phyloP scores from a whole-genome alignment of 2,888 invertebrate genomes.

The Ormyrus rosae region DNA sequence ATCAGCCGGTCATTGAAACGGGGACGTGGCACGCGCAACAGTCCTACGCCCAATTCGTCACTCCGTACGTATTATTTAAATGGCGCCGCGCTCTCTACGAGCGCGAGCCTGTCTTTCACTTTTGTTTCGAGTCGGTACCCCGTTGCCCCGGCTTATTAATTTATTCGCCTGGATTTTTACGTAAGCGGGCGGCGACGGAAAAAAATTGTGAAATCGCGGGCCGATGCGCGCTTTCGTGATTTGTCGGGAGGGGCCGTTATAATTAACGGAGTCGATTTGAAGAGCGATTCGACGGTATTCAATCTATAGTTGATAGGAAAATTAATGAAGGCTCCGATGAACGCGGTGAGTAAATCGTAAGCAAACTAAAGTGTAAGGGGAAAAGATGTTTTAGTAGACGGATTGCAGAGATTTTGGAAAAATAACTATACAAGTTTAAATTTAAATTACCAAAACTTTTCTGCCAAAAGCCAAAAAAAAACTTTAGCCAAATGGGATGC shows the following conservation, averaged over 20 bases:
- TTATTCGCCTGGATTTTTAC: neutral
- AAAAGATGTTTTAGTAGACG: neutral
- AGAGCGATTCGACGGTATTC: too few species aligned
- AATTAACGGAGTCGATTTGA: too few species aligned
- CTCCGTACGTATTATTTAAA: neutral
- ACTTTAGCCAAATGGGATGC: too few species aligned
- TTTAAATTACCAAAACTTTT: too few species aligned
- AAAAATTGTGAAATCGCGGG: slow-evolving; percentile 15
- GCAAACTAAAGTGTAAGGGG: too few species aligned
- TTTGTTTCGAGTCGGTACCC: neutral
- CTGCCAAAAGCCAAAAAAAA: too few species aligned
- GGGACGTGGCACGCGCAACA: slow-evolving; percentile 54
- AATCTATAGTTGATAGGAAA: too few species aligned
- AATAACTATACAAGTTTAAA: neutral
- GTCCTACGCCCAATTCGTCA: slow-evolving; percentile 49
- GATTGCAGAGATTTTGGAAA: slow-evolving; percentile 1
- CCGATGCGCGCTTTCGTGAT: too few species aligned
- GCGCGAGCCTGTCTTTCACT: slow-evolving; percentile 6
- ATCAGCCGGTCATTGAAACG: slow-evolving; percentile 58
- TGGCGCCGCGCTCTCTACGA: neutral
- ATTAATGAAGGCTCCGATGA: too few species aligned
- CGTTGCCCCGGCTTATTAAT: neutral
- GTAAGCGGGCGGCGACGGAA: neutral
- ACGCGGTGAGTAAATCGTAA: too few species aligned
- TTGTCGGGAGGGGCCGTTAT: too few species aligned